Base-by-base conservation (phyloP, 2,888 invertebrate genomes). In the Argynnis bischoffii region DNA sequence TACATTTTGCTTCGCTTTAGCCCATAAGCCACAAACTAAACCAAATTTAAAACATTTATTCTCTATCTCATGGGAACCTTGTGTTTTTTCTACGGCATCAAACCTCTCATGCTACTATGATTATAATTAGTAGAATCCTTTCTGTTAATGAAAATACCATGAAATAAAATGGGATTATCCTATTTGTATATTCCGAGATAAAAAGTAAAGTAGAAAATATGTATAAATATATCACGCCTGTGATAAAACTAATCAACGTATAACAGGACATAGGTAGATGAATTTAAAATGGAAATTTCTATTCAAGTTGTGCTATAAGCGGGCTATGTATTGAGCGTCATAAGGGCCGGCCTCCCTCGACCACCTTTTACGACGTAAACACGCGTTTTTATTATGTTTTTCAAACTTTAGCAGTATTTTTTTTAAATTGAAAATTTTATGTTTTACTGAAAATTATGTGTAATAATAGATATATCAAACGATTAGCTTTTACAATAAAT, bases 321-420 rank as follows among this genome's bases (percentile, higher is more conserved):
- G 51, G 69, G 80, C 69, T 77, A 77, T 77, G 76, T 77, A 77
- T 72, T 57, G 61, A 59, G 75, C 79, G 77, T 79, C 77, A 77
- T 76, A 80, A 84, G 84, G 82, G 81, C 79, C 81, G 77, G 50
- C 80, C 66, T 78, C 81, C 81, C 80, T 75, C 79, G 80, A 82
- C 83, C 85, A 81, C 88, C 87, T 89, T 89, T 89, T 88, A 88
- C 88, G 88, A 89, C 86, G 85, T 86, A 85, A 88, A 88, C 86
- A 85, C 78, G 79, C 81, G 79, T 69, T 76, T 71, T 47, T 48
- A 55, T 74, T 69, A 56, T 0, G 85, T 18, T 72, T 79, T 76
- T 77, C 84, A 89, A 90, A 84, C 74, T 83, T 78, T 59, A 63
- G 11, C 31, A 57, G 55, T 66, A 41, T 26, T 63, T 54, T 59